Conservation (phyloP, 2,888 invertebrate genomes). For the Linhomoeus sp. region DNA sequence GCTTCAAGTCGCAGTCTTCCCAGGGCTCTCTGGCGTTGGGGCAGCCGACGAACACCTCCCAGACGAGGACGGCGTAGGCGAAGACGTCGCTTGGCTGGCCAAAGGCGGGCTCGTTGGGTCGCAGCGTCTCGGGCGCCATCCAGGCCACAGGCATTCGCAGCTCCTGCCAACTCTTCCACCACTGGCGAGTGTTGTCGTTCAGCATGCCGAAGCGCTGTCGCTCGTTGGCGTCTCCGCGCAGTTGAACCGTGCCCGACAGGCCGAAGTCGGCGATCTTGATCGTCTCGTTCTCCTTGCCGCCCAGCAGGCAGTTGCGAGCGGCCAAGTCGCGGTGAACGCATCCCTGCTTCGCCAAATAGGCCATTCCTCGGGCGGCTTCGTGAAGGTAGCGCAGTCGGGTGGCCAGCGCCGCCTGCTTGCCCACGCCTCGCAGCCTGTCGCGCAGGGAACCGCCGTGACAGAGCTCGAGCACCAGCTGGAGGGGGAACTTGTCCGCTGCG, state of each 20-base stretch:
- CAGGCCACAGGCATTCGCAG: slow-evolving; percentile 17
- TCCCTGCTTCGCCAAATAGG: slow-evolving; percentile 54
- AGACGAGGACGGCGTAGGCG: too few relatives aligned
- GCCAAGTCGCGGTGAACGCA: slow-evolving; percentile 69
- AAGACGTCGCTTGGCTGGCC: too few relatives aligned
- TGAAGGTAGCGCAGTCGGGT: slow-evolving; percentile 12
- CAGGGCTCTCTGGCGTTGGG: too few relatives aligned
- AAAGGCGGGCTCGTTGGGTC: too few relatives aligned
- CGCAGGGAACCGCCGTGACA: slow-evolving; percentile 12
- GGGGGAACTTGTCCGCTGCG: not conserved
- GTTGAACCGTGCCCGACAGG: slow-evolving; percentile 8
- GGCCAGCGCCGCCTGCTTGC: slow-evolving; percentile 7
- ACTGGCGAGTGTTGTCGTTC: too few relatives aligned
- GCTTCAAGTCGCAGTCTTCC: too few relatives aligned
- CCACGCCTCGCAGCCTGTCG: slow-evolving; percentile 13
- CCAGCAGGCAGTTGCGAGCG: slow-evolving; percentile 52
- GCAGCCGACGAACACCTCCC: too few relatives aligned
- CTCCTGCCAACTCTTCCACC: too few relatives aligned
- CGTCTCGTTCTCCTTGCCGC: not conserved
- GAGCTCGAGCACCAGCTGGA: not conserved
- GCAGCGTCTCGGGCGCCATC: slow-evolving; percentile 20
- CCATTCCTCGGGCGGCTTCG: slow-evolving; percentile 51
- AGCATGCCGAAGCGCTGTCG: too few relatives aligned
- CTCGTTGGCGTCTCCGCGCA: too few relatives aligned
- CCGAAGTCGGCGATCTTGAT: slow-evolving; percentile 29